phyloP scores from a whole-genome alignment of 1,140 invertebrate species.

The Zaprionus camerounensis region DNA sequence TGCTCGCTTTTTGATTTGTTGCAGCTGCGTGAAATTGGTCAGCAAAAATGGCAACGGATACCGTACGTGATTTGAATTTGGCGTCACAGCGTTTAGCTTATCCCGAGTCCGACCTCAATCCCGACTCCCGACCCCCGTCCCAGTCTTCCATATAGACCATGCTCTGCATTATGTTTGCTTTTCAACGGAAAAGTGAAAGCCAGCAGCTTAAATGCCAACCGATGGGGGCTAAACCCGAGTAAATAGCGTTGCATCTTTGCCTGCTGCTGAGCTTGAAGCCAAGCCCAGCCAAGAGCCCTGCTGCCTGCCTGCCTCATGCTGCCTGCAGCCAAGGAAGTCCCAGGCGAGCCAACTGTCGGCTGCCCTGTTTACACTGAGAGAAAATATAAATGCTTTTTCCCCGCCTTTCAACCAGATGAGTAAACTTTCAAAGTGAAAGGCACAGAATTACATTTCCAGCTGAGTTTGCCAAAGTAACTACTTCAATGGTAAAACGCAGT shows the following conservation, averaged over 20 bases:
- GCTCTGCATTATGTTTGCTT: conserved; percentile 13
- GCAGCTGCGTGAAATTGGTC: conserved; percentile 75
- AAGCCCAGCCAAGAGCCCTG: background rate
- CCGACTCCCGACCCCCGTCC: background rate
- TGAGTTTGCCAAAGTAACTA: background rate
- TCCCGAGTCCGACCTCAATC: background rate
- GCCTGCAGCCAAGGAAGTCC: background rate
- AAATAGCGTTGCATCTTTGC: conserved; percentile 20
- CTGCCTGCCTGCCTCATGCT: no score
- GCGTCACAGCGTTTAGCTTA: conserved; percentile 11
- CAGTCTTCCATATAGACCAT: background rate
- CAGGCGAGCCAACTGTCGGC: conserved; percentile 1
- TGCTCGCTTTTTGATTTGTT: conserved; percentile 75
- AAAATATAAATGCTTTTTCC: background rate
- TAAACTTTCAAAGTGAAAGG: background rate
- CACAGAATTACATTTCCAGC: background rate
- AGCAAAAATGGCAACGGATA: conserved; percentile 68
- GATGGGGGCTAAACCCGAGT: conserved; percentile 5
- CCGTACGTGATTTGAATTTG: conserved; percentile 72
- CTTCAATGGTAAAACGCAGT: background rate
- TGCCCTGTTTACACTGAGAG: background rate
- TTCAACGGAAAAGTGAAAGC: conserved; percentile 17
- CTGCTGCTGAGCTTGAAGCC: conserved; percentile 4
- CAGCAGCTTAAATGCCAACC: conserved; percentile 14
- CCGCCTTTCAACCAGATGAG: background rate